Percentiles rank a stretch among this genome's conserved stretches.
Evolutionary conservation across 2,113 vertebrate species (phyloP).

Genomic region (Etheostoma spectabile): DNA sequence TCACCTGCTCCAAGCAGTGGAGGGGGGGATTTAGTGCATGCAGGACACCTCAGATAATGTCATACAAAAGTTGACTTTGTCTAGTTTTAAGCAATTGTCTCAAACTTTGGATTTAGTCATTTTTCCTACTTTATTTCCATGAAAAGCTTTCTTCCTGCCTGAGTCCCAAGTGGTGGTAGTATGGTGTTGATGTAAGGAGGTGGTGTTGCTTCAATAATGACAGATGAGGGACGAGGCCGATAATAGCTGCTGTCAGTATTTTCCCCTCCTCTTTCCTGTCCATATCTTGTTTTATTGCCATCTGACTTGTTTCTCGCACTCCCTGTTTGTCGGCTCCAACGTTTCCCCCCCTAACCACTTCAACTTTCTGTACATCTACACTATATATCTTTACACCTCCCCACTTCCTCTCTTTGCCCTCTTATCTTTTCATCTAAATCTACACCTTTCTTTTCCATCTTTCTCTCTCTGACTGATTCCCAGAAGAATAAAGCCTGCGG

Average conservation of each 20-base stretch:
- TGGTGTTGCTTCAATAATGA: slow-evolving; percentile 60
- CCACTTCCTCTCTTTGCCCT: background rate
- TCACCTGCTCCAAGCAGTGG: background rate
- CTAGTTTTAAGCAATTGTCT: background rate
- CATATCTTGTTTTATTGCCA: slow-evolving; percentile 34
- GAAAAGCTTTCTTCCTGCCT: background rate
- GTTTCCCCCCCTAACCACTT: background rate
- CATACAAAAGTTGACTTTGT: background rate
- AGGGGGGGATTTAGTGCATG: background rate
- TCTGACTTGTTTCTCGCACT: slow-evolving; percentile 42
- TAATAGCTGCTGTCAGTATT: slow-evolving; percentile 61
- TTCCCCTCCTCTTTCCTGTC: slow-evolving; percentile 4
- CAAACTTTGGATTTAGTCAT: background rate
- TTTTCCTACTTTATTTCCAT: background rate
- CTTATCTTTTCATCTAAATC: background rate
- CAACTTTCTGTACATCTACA: slow-evolving; percentile 19
- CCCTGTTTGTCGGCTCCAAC: slow-evolving; percentile 33
- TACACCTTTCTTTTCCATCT: background rate
- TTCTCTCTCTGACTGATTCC: background rate
- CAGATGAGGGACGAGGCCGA: slow-evolving; percentile 54
- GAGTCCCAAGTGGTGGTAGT: slow-evolving; percentile 27
- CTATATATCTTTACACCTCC: slow-evolving; percentile 8
- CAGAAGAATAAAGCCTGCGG: background rate
- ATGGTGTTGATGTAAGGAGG: slow-evolving; percentile 44
- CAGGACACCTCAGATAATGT: slow-evolving; percentile 2